Percentiles rank a stretch among this genome's conserved stretches.
These are phyloP conservation scores for Ophion ventricosus DNA, from an alignment of 2,888 invertebrate genomes.

Conservation along the genomic window DNA sequence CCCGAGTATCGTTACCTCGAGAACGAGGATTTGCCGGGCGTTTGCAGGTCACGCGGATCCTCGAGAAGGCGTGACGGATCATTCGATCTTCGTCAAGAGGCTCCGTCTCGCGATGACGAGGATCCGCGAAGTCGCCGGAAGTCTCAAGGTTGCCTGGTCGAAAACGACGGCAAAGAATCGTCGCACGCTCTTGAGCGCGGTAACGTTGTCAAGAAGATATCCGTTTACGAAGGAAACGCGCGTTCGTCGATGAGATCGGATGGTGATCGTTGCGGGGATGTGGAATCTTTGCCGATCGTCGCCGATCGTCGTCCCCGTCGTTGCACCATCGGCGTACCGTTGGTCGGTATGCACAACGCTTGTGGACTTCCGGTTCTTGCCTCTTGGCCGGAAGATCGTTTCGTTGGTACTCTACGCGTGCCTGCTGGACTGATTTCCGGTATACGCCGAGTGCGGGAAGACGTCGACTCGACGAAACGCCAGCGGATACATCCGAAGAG, in stretches of 20 bases:
- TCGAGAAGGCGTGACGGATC: slow-evolving; percentile 1
- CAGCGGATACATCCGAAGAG: slow-evolving; percentile 66
- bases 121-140: slow-evolving; percentile 3
- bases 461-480: slow-evolving; percentile 49
- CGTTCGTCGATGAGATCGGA: slow-evolving; percentile 48
- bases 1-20: slow-evolving; percentile 61
- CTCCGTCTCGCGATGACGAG: not conserved
- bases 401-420: slow-evolving; percentile 48
- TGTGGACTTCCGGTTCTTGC: slow-evolving; percentile 78
- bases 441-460: slow-evolving; percentile 21
- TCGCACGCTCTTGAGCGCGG: slow-evolving; percentile 65
- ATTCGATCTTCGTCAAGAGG: not conserved
- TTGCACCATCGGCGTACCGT: slow-evolving; percentile 78
- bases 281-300: slow-evolving; percentile 3
- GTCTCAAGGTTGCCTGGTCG: not conserved
- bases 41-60: slow-evolving; percentile 28
- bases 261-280: not conserved
- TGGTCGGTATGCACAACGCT: slow-evolving; percentile 81
- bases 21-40: slow-evolving; percentile 40
- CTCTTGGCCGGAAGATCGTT: slow-evolving; percentile 66
- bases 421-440: slow-evolving; percentile 33
- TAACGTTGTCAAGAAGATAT: slow-evolving; percentile 78
- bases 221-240: slow-evolving; percentile 77
- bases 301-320: slow-evolving; percentile 67
- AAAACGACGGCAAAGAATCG: not conserved